phyloP scores from a whole-genome alignment of 2,888 invertebrate genomes.

The Drosophila siamana region DNA sequence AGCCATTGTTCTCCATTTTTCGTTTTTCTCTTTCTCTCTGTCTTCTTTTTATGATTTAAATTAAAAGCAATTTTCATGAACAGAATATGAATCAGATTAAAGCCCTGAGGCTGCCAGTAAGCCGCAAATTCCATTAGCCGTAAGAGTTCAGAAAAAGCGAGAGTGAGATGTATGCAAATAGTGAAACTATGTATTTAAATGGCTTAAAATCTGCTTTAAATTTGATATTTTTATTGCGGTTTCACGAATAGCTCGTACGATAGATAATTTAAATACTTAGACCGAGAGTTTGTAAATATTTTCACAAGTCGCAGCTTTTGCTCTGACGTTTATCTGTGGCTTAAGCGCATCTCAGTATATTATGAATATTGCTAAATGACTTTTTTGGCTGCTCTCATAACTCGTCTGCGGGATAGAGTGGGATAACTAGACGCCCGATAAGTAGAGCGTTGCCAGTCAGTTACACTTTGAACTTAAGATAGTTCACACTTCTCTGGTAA shows the following conservation, averaged over 20 bases:
- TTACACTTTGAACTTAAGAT: neutral
- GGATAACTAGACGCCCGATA: neutral
- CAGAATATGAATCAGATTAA: conserved; percentile 14
- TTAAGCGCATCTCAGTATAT: conserved; percentile 9
- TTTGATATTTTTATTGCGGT: conserved; percentile 39
- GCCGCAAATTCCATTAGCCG: conserved; percentile 25
- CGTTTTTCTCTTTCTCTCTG: neutral
- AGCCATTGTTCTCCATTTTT: neutral
- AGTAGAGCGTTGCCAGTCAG: neutral
- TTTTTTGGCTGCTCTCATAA: neutral
- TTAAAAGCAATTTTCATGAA: conserved; percentile 18
- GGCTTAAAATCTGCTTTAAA: conserved; percentile 34
- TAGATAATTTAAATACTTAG: conserved; percentile 16
- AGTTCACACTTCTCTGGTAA: neutral
- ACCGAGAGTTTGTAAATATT: neutral
- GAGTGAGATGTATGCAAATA: neutral
- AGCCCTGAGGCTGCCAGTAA: conserved; percentile 13
- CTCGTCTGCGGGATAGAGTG: too few relatives aligned
- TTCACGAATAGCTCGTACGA: conserved; percentile 4
- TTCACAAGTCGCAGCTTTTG: conserved; percentile 3
- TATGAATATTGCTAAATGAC: conserved; percentile 9
- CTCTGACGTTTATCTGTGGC: conserved; percentile 3
- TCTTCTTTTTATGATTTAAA: neutral
- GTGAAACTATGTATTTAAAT: conserved; percentile 40
- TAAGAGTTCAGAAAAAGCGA: neutral